These are phyloP conservation scores for Brachionus angularis DNA, from an alignment of 1,140 invertebrate genomes.

Conservation along the genomic window DNA sequence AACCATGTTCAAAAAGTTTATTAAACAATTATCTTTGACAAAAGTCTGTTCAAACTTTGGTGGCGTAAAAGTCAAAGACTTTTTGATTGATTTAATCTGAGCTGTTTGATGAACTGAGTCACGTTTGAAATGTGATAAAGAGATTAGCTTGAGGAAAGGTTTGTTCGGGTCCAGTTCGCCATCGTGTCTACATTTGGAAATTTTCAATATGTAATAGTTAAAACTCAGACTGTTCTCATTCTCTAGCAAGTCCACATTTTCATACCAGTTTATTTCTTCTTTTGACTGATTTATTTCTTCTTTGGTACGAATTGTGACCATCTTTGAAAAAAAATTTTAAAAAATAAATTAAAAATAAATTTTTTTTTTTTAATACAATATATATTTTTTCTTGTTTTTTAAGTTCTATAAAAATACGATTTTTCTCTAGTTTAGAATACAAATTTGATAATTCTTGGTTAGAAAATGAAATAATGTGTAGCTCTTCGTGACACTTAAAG, in stretches of 20 bases:
- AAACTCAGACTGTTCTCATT: constrained; percentile 1
- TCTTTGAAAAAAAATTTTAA: neutral
- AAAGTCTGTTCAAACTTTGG: too few species aligned
- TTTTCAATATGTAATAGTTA: constrained; percentile 36
- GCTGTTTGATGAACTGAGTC: neutral
- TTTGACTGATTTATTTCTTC: neutral
- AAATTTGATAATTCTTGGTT: neutral
- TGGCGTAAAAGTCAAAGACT: too few species aligned
- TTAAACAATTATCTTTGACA: constrained; percentile 16
- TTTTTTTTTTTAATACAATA: constrained; percentile 9
- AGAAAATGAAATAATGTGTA: constrained; percentile 8
- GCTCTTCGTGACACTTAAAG: constrained; percentile 16
- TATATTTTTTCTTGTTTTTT: constrained; percentile 36
- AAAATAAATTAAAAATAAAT: neutral
- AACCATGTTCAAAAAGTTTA: neutral
- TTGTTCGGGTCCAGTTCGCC: constrained; percentile 35
- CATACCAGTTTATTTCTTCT: constrained; percentile 4
- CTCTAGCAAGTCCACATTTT: constrained; percentile 7
- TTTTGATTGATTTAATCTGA: too few species aligned
- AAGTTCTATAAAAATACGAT: constrained; percentile 15
- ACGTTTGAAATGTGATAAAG: constrained; percentile 3
- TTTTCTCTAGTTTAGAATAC: constrained; percentile 24
- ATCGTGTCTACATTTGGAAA: constrained; percentile 22
- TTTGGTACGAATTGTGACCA: constrained; percentile 10
- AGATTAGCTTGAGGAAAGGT: constrained; percentile 29